Conservation (phyloP, 2,113 vertebrate species). For the Coreoperca whiteheadi region DNA sequence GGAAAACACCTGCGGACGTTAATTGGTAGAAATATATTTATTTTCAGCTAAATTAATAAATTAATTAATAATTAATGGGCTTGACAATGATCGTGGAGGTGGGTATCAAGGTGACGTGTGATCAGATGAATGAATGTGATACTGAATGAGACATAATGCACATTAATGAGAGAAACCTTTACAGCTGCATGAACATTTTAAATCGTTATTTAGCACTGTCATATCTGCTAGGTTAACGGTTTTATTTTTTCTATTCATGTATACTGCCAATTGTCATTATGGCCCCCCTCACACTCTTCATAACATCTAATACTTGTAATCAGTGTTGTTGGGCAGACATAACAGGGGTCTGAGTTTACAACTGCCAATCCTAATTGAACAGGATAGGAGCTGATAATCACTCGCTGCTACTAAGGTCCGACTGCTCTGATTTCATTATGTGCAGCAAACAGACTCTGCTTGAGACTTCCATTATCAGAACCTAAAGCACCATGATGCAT, state of each 20-base stretch:
- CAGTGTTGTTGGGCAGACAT: background rate
- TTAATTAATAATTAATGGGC: too few relatives aligned
- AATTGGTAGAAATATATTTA: too few relatives aligned
- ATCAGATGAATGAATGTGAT: background rate
- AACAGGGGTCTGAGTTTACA: conserved; percentile 18
- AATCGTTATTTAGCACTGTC: background rate
- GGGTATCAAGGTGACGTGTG: background rate
- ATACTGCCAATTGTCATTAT: conserved; percentile 33
- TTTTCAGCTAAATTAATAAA: background rate
- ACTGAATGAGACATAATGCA: background rate
- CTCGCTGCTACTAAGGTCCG: background rate
- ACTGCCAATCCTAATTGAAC: conserved; percentile 25
- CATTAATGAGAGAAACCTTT: background rate
- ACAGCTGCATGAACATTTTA: background rate
- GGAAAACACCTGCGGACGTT: background rate
- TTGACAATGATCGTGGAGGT: background rate
- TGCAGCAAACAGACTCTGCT: background rate
- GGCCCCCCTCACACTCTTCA: conserved; percentile 29
- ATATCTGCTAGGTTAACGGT: background rate
- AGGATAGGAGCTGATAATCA: background rate
- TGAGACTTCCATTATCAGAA: background rate
- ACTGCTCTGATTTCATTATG: conserved; percentile 12
- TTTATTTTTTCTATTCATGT: conserved; percentile 20
- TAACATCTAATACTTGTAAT: conserved; percentile 25
- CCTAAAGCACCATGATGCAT: background rate